Base-by-base conservation (phyloP, 2,888 invertebrate genomes). In the Nemurella pictetii region DNA sequence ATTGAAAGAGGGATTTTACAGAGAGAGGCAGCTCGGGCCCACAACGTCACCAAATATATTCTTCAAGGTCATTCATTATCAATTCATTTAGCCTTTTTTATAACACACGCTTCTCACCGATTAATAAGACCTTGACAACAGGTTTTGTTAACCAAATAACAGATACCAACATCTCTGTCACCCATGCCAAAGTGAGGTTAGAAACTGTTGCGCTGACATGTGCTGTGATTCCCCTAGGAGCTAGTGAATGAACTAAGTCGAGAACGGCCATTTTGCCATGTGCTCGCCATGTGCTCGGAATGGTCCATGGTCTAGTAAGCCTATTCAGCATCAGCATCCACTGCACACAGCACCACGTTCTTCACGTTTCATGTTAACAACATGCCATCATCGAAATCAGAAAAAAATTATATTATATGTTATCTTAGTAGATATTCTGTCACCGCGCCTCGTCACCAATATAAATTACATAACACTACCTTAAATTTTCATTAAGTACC, bases 1-100 rank as follows among this genome's bases (percentile, higher is more conserved):
- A n/a, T 82, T 27, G 82, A 82, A 82, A 82, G 82, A 72, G 55
- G 2, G 82, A 82, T 3, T 55, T n/a, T 27, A 82, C 36, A 27
- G 55, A 81, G 36, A 81, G 25, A 15, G 35, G 29, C 78, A 26
- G 26, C 55, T 30, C n/a, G 20, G 5, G 30, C 30, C 78, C 20
- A n/a, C 30, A 27, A 72, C 82, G 55, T 55, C 55, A 82, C 55
- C 82, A 55, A 26, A 72, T 27, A 72, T 27, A 27, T 35, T 32
- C 26, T 27, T 72, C 82, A 82, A 82, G 82, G 82, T 20, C 82
- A 55, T 28, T 2, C 72, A 29, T 82, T 82, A 55, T 72, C 82
- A 36, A 55, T 72, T 82, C 55, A 28, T 28, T 82, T 81, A 25
- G 35, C 26, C n/a, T 36, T 81, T 30, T 12, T 25, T 35, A 32